Evolutionary conservation across 2,797 vertebrate genomes (phyloP), one percentile per base, ranked within the genome.

Genomic region (Miichthys miiuy): DNA sequence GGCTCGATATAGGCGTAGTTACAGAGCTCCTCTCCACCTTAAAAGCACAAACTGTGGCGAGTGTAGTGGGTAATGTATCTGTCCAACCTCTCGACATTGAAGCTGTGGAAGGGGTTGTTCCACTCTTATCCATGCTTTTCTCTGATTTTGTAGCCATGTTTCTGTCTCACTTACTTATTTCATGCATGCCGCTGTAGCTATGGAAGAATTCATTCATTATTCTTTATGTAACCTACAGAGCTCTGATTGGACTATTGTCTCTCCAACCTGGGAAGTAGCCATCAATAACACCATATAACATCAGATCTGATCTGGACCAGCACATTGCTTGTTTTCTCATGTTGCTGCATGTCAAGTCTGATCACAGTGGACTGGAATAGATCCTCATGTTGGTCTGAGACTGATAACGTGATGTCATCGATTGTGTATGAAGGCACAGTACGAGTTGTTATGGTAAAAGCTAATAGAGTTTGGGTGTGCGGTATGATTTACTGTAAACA

Each of bases 401-500:
- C 47, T 30, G 62, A 77, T 69, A 5, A 54, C 23, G 25, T 56
- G 0, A 68, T 27, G n/a, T 18, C 0, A 23, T 48, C 17, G 30
- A 17, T 41, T 38, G 30, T 0, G 7, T 23, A 47, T 77, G 18
- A 17, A 3, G 30, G 3, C 25, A 16, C 5, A 11, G 12, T 62
- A 4, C 11, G 16, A 6, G n/a, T 25, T 56, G 46, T 68, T 41
- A 2, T 14, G 4, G 20, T 63, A 18, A 65, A 75, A 27, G 16
- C 48, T 46, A 13, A 66, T 55, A 58, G 30, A 54, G 9, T 66
- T 58, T 55, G 61, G 6, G 47, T 20, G 11, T 46, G 30, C 9
- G 27, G 23, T 9, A 10, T 68, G 21, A 68, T 13, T 70, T 21
- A 14, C 23, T 74, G 30, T 69, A 47, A 72, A 72, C 68, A 64